phyloP scores from a whole-genome alignment of 2,797 vertebrate genomes.

The Linurgus olivaceus region DNA sequence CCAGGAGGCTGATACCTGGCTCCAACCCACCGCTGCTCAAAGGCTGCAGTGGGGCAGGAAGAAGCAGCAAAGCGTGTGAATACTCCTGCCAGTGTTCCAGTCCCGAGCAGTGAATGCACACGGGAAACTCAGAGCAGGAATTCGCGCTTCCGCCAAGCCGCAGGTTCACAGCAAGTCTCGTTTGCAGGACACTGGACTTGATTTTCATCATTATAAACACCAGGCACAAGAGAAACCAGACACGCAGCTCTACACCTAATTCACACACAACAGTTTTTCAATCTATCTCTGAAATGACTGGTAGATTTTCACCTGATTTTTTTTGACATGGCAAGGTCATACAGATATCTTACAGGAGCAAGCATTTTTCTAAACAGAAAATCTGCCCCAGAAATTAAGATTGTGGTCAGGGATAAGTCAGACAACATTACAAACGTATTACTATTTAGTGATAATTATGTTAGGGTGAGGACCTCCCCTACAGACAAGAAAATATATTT shows the following conservation, averaged over 20 bases:
- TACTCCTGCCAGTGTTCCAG: rapidly evolving
- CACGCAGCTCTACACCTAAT: not conserved
- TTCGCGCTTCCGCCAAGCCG: not conserved
- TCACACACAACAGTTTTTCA: not conserved
- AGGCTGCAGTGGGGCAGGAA: not conserved
- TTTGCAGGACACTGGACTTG: not conserved
- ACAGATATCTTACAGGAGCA: not conserved
- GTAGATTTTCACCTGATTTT: not conserved
- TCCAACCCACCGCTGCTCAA: not conserved
- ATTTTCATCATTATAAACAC: not conserved
- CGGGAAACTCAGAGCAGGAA: rapidly evolving
- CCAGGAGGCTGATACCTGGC: not conserved
- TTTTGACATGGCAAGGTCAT: rapidly evolving
- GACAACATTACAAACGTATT: not conserved
- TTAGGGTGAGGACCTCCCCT: not conserved
- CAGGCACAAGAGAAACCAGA: not conserved
- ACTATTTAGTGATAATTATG: not conserved
- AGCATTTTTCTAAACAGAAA: not conserved
- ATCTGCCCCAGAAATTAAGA: not conserved
- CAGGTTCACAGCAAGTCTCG: rapidly evolving
- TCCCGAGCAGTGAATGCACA: rapidly evolving
- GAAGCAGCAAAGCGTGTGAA: rapidly evolving
- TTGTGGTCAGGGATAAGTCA: not conserved
- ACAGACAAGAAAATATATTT: not conserved
- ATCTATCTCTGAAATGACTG: not conserved